A percentile compares a stretch with the other conserved stretches of the same genome.
Conservation (phyloP, 2,888 invertebrate species). For the Catocala nupta region DNA sequence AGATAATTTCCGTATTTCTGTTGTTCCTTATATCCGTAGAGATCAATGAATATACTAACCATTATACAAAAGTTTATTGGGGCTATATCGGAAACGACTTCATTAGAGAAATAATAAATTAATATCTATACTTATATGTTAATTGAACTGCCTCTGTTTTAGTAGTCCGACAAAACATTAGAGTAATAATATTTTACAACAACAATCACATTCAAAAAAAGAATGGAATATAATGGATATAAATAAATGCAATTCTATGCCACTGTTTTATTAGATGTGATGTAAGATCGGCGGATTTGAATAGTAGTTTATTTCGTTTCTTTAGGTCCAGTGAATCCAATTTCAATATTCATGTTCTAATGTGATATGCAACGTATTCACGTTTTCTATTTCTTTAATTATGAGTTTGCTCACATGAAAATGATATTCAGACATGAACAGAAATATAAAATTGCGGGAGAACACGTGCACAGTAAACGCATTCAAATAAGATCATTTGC, state of each 20-base stretch:
- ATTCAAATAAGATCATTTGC: constrained; percentile 48
- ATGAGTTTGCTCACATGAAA: constrained; percentile 13
- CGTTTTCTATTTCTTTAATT: constrained; percentile 22
- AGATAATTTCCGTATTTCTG: constrained; percentile 11
- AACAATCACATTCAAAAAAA: no score
- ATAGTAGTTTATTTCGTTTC: background rate
- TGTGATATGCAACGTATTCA: constrained; percentile 3
- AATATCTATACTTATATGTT: no score
- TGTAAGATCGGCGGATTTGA: background rate
- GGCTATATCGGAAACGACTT: background rate
- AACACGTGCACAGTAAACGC: constrained; percentile 38
- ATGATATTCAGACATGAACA: constrained; percentile 24
- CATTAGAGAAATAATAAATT: no score
- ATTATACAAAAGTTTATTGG: constrained; percentile 14
- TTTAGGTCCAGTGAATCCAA: constrained; percentile 2
- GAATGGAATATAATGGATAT: no score
- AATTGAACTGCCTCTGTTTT: no score
- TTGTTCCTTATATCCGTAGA: background rate
- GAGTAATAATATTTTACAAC: no score
- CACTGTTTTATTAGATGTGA: background rate
- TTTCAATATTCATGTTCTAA: constrained; percentile 7
- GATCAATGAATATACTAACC: constrained; percentile 13
- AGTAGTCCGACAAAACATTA: no score
- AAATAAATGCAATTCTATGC: no score
- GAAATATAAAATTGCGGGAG: constrained; percentile 29